Conservation (phyloP, 2,113 vertebrate species). For the Alaudala cheleensis region DNA sequence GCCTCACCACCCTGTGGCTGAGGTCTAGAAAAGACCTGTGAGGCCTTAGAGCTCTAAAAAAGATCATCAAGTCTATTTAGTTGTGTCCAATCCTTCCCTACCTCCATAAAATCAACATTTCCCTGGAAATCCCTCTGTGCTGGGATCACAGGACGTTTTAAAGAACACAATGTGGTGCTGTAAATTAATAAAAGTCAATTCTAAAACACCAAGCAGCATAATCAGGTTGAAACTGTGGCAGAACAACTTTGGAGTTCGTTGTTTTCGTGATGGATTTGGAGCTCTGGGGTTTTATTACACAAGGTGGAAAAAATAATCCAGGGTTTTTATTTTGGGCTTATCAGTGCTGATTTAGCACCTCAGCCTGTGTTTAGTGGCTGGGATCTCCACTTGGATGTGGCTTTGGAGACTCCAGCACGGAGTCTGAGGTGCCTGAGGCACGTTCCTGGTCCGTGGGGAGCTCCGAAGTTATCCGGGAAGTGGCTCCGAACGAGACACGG, state of each 20-base stretch:
- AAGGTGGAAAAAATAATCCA: background rate
- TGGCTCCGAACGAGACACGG: fast-evolving
- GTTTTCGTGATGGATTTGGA: background rate
- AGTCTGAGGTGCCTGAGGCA: background rate
- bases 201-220: background rate
- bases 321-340: background rate
- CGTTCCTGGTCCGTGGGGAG: background rate
- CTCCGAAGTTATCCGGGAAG: background rate
- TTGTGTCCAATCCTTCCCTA: background rate
- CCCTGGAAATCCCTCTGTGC: background rate
- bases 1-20: fast-evolving
- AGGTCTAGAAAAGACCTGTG: background rate
- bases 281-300: background rate
- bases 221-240: fast-evolving
- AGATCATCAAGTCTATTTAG: background rate
- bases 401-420: background rate
- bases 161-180: no score
- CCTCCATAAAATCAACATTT: background rate
- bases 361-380: background rate
- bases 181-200: background rate
- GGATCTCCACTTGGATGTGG: background rate
- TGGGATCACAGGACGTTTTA: background rate
- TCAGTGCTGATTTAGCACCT: background rate
- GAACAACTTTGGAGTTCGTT: background rate
- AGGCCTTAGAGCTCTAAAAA: background rate